Conservation (phyloP, 2,888 invertebrate species). For the Cheilosia soror region DNA sequence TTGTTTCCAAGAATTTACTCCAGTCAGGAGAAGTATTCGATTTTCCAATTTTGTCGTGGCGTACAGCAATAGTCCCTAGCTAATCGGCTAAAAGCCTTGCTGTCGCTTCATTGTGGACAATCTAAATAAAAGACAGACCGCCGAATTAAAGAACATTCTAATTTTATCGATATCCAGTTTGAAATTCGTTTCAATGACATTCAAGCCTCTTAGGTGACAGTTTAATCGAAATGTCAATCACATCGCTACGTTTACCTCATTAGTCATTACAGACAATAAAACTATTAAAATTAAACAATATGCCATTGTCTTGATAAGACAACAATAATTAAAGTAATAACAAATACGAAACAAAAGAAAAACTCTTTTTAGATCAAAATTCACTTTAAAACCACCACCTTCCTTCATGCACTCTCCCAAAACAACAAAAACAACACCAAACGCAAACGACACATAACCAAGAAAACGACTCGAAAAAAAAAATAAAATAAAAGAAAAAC, state of each 20-base stretch:
- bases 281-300: too few relatives aligned
- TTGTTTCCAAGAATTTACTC: slow-evolving; percentile 61
- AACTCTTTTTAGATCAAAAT: slow-evolving; percentile 29
- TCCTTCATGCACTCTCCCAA: slow-evolving; percentile 66
- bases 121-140: not conserved
- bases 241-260: too few relatives aligned
- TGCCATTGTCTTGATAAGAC: not conserved
- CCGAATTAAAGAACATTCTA: too few relatives aligned
- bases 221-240: too few relatives aligned
- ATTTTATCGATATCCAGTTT: too few relatives aligned
- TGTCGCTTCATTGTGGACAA: not conserved
- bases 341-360: not conserved
- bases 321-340: not conserved
- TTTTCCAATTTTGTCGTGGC: slow-evolving; percentile 69
- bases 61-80: not conserved
- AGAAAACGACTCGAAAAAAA: slow-evolving; percentile 51
- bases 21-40: slow-evolving; percentile 58
- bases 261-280: too few relatives aligned
- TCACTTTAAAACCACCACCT: slow-evolving; percentile 69
- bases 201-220: too few relatives aligned
- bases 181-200: too few relatives aligned
- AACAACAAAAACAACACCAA: slow-evolving; percentile 34
- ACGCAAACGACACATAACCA: slow-evolving; percentile 57
- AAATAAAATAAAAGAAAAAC: slow-evolving; percentile 42
- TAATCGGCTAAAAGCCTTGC: not conserved